Conservation (phyloP, 2,888 invertebrate genomes). For the Ceramica pisi region DNA sequence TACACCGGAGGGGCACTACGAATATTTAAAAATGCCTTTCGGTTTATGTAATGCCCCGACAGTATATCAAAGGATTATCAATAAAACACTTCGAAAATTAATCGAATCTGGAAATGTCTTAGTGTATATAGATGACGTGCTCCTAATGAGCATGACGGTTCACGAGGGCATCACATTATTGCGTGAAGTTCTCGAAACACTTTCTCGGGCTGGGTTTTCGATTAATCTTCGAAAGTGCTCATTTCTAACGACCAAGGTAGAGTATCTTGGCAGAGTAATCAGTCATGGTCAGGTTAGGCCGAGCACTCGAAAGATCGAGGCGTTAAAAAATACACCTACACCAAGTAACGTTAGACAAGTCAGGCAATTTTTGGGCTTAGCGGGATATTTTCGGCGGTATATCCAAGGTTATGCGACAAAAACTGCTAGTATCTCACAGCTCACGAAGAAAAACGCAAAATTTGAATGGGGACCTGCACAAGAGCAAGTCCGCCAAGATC, state of each 20-base stretch:
- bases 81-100: background rate
- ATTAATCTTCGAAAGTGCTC: constrained; percentile 54
- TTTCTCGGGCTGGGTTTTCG: constrained; percentile 56
- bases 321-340: background rate
- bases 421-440: constrained; percentile 21
- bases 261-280: constrained; percentile 61
- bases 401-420: constrained; percentile 41
- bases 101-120: background rate
- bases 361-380: constrained; percentile 16
- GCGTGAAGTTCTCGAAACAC: constrained; percentile 14
- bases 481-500: background rate
- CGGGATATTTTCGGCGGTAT: constrained; percentile 20
- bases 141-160: background rate
- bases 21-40: constrained; percentile 7
- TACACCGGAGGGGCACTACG: background rate
- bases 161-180: constrained; percentile 12
- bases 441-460: constrained; percentile 26
- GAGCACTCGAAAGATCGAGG: constrained; percentile 13
- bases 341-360: constrained; percentile 8
- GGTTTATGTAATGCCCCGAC: constrained; percentile 1
- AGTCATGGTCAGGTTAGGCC: constrained; percentile 59
- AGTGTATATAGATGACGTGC: background rate
- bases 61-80: background rate
- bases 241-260: constrained; percentile 51
- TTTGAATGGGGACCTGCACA: constrained; percentile 29